Conservation (phyloP, 2,888 invertebrate species). For the Periphyllus acericola region DNA sequence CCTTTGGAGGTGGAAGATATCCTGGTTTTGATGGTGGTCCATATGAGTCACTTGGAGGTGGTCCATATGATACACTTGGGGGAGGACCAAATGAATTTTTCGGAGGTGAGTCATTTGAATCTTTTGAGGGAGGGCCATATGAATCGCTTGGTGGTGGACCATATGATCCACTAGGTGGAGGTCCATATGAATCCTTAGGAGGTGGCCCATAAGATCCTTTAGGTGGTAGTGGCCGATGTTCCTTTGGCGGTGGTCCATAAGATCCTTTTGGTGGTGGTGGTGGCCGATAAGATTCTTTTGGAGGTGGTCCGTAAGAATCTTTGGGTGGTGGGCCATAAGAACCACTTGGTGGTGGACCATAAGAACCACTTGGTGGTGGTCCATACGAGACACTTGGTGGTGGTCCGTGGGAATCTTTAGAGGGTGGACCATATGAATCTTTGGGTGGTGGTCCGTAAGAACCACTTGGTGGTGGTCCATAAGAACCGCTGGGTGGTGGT, state of each 20-base stretch:
- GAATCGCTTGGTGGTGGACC: conserved; percentile 67
- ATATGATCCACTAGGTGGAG: conserved; percentile 66
- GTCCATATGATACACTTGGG: conserved; percentile 68
- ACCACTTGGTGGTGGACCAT: too few relatives aligned
- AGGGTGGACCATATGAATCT: conserved; percentile 66
- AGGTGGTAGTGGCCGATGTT: conserved; percentile 65
- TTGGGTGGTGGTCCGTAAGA: conserved; percentile 66
- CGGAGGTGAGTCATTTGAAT: conserved; percentile 65
- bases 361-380: too few relatives aligned
- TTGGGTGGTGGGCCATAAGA: conserved; percentile 66
- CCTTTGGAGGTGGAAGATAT: too few relatives aligned
- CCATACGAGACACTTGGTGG: conserved; percentile 66
- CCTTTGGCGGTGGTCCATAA: conserved; percentile 66
- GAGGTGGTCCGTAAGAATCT: conserved; percentile 67
- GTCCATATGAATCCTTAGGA: conserved; percentile 66
- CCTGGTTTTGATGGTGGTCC: conserved; percentile 64
- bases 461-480: conserved; percentile 66
- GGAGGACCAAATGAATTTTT: conserved; percentile 64
- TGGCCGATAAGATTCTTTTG: conserved; percentile 69
- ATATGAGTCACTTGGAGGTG: conserved; percentile 67
- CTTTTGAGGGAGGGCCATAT: neutral
- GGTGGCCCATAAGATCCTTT: conserved; percentile 66
- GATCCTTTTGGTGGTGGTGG: conserved; percentile 68
- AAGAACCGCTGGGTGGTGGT: conserved; percentile 67
- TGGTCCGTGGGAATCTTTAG: conserved; percentile 60